phyloP scores from a whole-genome alignment of 2,888 invertebrate species.

The Synergus itoensis region DNA sequence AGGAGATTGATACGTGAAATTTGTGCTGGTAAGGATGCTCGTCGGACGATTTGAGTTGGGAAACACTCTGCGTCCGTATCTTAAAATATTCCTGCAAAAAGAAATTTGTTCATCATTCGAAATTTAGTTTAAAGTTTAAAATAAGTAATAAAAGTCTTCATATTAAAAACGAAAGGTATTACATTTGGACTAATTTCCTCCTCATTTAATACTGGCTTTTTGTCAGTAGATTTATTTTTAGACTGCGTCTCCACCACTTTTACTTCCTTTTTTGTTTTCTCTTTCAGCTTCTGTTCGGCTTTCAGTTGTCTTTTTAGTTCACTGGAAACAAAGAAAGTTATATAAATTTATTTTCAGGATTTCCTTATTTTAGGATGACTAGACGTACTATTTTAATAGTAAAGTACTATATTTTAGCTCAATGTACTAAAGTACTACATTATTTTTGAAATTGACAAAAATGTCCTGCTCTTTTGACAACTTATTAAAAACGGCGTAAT shows the following conservation, averaged over 20 bases:
- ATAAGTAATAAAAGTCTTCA: slow-evolving; percentile 24
- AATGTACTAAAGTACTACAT: too few relatives aligned
- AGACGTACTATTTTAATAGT: too few relatives aligned
- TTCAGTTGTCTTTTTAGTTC: slow-evolving; percentile 95
- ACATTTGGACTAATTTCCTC: slow-evolving; percentile 96
- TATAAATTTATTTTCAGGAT: slow-evolving; percentile 1
- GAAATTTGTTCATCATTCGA: neutral
- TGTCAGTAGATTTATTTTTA: slow-evolving; percentile 61
- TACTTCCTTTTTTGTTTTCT: slow-evolving; percentile 89
- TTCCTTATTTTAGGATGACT: too few relatives aligned
- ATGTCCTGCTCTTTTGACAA: too few relatives aligned
- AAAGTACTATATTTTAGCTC: too few relatives aligned
- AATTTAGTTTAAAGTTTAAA: slow-evolving; percentile 11
- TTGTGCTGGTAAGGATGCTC: slow-evolving; percentile 98
- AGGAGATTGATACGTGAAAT: slow-evolving; percentile 93
- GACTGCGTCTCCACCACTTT: slow-evolving; percentile 77
- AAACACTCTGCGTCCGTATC: slow-evolving; percentile 88
- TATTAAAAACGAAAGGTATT: slow-evolving; percentile 57
- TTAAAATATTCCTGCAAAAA: slow-evolving; percentile 89
- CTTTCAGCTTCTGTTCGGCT: slow-evolving; percentile 95
- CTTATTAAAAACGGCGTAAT: too few relatives aligned
- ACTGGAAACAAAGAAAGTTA: slow-evolving; percentile 79
- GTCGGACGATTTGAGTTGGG: slow-evolving; percentile 87
- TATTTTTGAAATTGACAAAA: too few relatives aligned
- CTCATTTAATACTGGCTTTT: slow-evolving; percentile 76